Percentiles rank a stretch among this genome's conserved stretches.
Conservation (phyloP, 2,888 invertebrate species). For the Xestoiulus laeticollis region DNA sequence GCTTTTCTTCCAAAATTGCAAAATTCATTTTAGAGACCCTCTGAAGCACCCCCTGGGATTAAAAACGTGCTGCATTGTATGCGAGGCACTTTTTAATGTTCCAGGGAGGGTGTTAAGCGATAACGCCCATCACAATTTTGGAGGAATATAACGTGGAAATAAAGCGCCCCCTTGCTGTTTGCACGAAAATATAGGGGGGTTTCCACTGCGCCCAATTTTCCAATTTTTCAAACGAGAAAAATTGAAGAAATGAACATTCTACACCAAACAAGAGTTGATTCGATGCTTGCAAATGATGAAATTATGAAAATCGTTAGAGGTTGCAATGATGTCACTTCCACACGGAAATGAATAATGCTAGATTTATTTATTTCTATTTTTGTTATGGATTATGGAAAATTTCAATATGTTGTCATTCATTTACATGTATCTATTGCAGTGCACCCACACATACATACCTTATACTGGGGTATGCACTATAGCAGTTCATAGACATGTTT, state of each 20-base stretch:
- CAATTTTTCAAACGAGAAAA: not conserved
- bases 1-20: not conserved
- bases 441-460: too few relatives aligned
- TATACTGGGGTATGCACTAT: too few relatives aligned
- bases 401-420: not conserved
- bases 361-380: not conserved
- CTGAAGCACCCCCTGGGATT: not conserved
- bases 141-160: not conserved
- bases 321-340: not conserved
- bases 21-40: not conserved
- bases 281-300: not conserved
- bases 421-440: not conserved
- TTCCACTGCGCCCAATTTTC: not conserved
- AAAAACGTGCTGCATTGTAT: not conserved
- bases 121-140: not conserved
- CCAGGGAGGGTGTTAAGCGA: not conserved
- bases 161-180: not conserved
- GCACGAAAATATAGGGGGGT: not conserved
- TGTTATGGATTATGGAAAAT: not conserved
- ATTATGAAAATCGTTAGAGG: not conserved
- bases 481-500: too few relatives aligned
- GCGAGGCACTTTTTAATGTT: not conserved
- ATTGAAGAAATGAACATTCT: not conserved
- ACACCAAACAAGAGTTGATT: not conserved
- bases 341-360: not conserved